These are phyloP conservation scores for Alethe diademata DNA, from an alignment of 2,113 vertebrate genomes.

Conservation along the genomic window DNA sequence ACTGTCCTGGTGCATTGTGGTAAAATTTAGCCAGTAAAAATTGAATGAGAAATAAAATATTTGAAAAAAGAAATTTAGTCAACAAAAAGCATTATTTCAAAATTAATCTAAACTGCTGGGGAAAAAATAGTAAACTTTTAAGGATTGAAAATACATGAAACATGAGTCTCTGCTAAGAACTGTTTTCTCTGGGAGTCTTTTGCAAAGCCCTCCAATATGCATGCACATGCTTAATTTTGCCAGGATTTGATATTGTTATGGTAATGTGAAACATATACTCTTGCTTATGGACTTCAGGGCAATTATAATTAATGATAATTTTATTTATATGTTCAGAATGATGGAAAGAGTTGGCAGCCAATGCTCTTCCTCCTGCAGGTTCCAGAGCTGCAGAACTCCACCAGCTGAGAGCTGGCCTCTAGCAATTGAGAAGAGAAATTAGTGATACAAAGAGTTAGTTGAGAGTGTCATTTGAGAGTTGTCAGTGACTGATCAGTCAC, in stretches of 20 bases:
- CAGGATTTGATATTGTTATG: neutral
- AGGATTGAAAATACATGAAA: neutral
- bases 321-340: neutral
- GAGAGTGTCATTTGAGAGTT: neutral
- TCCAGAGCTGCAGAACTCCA: neutral
- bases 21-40: neutral
- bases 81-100: neutral
- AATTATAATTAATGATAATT: neutral
- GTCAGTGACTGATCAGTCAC: neutral
- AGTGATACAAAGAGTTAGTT: neutral
- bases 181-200: neutral
- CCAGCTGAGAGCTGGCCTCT: neutral
- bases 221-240: neutral
- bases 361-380: neutral
- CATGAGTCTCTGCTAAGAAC: neutral
- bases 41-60: neutral
- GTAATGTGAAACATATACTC: neutral
- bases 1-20: neutral
- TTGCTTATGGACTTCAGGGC: neutral
- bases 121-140: neutral
- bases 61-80: conserved; percentile 27
- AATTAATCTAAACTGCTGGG: neutral
- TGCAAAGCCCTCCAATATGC: neutral
- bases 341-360: neutral
- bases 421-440: neutral